phyloP scores from a whole-genome alignment of 1,140 invertebrate genomes.

The Drusus annulatus region DNA sequence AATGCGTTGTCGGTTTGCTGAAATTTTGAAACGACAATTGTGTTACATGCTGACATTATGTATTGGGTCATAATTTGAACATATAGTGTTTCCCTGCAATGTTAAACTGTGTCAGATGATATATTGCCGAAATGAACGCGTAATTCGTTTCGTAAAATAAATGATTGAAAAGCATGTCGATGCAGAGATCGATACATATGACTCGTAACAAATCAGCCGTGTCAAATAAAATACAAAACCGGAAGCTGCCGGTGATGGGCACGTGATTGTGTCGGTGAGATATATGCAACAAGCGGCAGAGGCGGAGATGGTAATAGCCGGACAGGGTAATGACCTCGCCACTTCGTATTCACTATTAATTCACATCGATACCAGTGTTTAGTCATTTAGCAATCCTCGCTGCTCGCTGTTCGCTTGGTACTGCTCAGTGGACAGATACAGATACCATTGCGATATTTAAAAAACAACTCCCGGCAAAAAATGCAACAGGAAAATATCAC shows the following conservation, averaged over 20 bases:
- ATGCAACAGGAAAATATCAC: not conserved
- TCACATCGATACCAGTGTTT: too few relatives aligned
- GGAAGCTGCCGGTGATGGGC: slow-evolving; percentile 21
- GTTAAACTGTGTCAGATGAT: not conserved
- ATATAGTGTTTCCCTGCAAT: slow-evolving; percentile 16
- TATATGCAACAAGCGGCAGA: slow-evolving; percentile 2
- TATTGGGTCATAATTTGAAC: slow-evolving; percentile 41
- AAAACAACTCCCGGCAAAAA: not conserved
- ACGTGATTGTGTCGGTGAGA: not conserved
- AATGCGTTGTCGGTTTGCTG: slow-evolving; percentile 55
- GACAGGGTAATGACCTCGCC: not conserved
- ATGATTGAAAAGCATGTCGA: too few relatives aligned
- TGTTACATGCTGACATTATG: slow-evolving; percentile 51
- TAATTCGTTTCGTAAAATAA: too few relatives aligned
- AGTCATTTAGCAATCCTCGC: not conserved
- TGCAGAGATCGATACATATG: not conserved
- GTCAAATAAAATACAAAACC: slow-evolving; percentile 31
- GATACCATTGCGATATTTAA: slow-evolving; percentile 21
- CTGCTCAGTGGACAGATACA: too few relatives aligned
- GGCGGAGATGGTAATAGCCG: slow-evolving; percentile 9
- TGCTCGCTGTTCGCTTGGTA: not conserved
- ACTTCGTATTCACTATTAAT: not conserved
- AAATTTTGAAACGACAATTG: slow-evolving; percentile 59
- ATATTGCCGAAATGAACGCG: not conserved
- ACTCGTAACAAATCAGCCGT: slow-evolving; percentile 10